Evolutionary conservation across 1,140 invertebrate genomes (phyloP).

Genomic region (Drosophila ironensis): DNA sequence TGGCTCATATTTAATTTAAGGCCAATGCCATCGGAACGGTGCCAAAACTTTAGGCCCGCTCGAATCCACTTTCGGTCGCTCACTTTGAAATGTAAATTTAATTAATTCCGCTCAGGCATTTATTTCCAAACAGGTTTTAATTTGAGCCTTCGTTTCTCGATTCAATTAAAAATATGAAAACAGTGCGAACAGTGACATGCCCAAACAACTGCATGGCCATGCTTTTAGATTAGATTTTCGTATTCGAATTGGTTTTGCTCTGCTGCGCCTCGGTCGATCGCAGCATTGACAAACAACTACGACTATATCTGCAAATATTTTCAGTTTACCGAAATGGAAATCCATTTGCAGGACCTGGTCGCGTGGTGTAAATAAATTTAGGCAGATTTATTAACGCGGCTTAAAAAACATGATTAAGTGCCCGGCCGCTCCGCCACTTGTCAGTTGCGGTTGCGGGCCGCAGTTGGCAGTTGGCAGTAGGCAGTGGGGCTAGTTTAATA

Average conservation of each 20-base stretch:
- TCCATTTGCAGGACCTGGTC: conserved; percentile 43
- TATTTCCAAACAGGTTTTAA: conserved; percentile 17
- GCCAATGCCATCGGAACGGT: conserved; percentile 7
- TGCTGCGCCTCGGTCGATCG: conserved; percentile 13
- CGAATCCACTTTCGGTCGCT: background rate
- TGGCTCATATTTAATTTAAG: conserved; percentile 36
- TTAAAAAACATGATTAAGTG: conserved; percentile 44
- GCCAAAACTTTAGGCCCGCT: conserved; percentile 19
- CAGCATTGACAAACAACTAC: conserved; percentile 15
- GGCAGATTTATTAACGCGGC: conserved; percentile 42
- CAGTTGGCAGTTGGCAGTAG: background rate
- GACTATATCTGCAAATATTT: conserved; percentile 39
- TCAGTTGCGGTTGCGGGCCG: conserved; percentile 18
- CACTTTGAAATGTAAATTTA: conserved; percentile 25
- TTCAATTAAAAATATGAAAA: conserved; percentile 25
- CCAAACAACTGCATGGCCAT: conserved; percentile 1
- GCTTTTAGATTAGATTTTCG: conserved; percentile 32
- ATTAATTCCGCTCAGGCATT: conserved; percentile 20
- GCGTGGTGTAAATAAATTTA: conserved; percentile 30
- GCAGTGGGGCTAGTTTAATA: conserved; percentile 7
- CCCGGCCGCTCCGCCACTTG: conserved; percentile 16
- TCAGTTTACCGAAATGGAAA: conserved; percentile 46
- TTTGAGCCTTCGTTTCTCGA: conserved; percentile 27
- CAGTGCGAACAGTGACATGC: background rate
- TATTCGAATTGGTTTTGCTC: background rate